phyloP scores from a whole-genome alignment of 2,797 vertebrate genomes.

The Alcedo atthis region DNA sequence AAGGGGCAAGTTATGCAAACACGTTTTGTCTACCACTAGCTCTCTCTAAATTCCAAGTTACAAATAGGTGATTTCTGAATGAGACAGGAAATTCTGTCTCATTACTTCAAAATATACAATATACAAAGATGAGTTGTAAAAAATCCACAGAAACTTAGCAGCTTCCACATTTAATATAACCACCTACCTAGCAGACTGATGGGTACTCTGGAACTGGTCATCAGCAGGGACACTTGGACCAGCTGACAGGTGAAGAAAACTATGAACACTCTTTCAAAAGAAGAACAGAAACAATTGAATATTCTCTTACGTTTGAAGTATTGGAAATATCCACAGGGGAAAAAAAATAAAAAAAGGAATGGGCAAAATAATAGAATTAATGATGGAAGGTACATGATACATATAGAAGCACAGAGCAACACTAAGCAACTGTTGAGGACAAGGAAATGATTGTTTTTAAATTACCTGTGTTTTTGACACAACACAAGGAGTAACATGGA shows the following conservation, averaged over 20 bases:
- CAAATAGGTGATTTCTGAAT: background rate
- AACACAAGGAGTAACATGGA: background rate
- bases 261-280: conserved; percentile 46
- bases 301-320: background rate
- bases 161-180: background rate
- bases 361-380: background rate
- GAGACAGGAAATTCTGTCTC: background rate
- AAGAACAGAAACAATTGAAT: background rate
- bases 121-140: background rate
- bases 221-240: conserved; percentile 33
- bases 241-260: conserved; percentile 18
- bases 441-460: background rate
- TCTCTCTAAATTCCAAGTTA: background rate
- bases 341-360: background rate
- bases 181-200: conserved; percentile 58
- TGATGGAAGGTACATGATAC: background rate
- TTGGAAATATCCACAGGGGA: conserved; percentile 30
- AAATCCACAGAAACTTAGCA: background rate
- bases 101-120: background rate
- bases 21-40: background rate
- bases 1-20: background rate
- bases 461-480: background rate
- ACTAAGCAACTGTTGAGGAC: background rate
- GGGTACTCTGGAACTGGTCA: background rate
- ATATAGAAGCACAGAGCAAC: background rate